These are phyloP conservation scores for Cheilosia scutellata DNA, from an alignment of 2,888 invertebrate genomes.

Conservation along the genomic window DNA sequence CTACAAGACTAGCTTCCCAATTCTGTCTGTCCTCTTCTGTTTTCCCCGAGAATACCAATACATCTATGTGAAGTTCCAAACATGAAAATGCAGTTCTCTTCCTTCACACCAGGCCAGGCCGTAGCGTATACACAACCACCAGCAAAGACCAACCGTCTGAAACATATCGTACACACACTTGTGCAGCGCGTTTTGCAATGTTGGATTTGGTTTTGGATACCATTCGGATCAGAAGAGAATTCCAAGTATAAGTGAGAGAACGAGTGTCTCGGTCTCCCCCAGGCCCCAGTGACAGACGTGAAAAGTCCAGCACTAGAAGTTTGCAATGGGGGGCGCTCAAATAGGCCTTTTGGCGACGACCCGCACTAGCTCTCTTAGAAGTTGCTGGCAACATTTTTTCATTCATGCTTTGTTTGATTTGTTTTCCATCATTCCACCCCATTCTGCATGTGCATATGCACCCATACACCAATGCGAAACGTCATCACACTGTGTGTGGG, in stretches of 20 bases:
- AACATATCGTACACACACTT: slow-evolving; percentile 50
- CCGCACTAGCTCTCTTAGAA: slow-evolving; percentile 53
- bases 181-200: slow-evolving; percentile 58
- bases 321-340: slow-evolving; percentile 1
- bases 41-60: slow-evolving; percentile 61
- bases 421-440: slow-evolving; percentile 65
- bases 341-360: slow-evolving; percentile 47
- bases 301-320: slow-evolving; percentile 4
- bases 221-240: slow-evolving; percentile 57
- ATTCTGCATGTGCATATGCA: slow-evolving; percentile 68
- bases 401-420: slow-evolving; percentile 72
- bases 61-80: slow-evolving; percentile 34
- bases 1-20: slow-evolving; percentile 53
- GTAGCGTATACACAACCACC: slow-evolving; percentile 22
- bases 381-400: slow-evolving; percentile 67
- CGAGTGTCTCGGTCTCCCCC: slow-evolving; percentile 59
- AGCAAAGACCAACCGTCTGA: slow-evolving; percentile 32
- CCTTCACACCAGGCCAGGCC: slow-evolving; percentile 52
- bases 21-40: slow-evolving; percentile 75
- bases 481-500: slow-evolving; percentile 52
- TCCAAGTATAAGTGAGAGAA: slow-evolving; percentile 44
- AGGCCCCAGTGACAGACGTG: slow-evolving; percentile 38
- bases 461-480: slow-evolving; percentile 58
- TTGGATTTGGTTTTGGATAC: slow-evolving; percentile 43
- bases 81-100: slow-evolving; percentile 73